Base-by-base conservation (phyloP, 2,888 invertebrate genomes). In the Diaperis boleti region DNA sequence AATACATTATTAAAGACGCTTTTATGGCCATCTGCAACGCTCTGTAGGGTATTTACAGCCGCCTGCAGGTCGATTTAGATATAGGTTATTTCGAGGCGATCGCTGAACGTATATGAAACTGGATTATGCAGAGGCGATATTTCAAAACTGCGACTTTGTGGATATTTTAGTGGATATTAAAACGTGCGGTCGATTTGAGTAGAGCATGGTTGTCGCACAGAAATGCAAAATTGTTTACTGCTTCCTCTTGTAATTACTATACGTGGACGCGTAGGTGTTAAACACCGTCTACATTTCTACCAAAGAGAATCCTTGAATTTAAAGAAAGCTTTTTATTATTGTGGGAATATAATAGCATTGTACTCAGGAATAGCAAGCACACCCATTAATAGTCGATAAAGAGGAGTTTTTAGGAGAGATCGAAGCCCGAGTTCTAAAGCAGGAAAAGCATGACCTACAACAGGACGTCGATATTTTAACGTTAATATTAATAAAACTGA, bases 1-100 rank as follows among this genome's bases (percentile, higher is more conserved):
- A 52, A 52, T 52, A 52, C 35, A 39, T 52, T 52, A 52, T 52
- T 52, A 52, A 52, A 39, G 52, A 37, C 37, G 52, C 52, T 52
- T 52, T 52, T 52, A 52, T 39, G 37, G 26, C 37, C 26, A 52
- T 39, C 52, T 52, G 37, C 52, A 49, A 49, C 35, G 35, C 49
- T 49, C 49, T 33, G 31, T 17, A 35, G 4, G 45, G 33, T 49
- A 49, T 49, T 49, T 49, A 33, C 17, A 49, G 49, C 10, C 49
- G 7, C 14, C 17, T 49, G 49, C 49, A 49, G 49, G 49, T 35
- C 49, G 49, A 49, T 33, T 49, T 49, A 49, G 49, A 35, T 49
- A 49, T 18, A 20, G 49, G 33, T n/a, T 49, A 49, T 49, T 49
- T 49, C 33, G 11, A 18, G 17, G 13, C 33, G 29, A 29, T 47